A percentile compares a stretch with the other conserved stretches of the same genome.
Conservation (phyloP, 2,888 invertebrate species). For the Augiades crinisus region DNA sequence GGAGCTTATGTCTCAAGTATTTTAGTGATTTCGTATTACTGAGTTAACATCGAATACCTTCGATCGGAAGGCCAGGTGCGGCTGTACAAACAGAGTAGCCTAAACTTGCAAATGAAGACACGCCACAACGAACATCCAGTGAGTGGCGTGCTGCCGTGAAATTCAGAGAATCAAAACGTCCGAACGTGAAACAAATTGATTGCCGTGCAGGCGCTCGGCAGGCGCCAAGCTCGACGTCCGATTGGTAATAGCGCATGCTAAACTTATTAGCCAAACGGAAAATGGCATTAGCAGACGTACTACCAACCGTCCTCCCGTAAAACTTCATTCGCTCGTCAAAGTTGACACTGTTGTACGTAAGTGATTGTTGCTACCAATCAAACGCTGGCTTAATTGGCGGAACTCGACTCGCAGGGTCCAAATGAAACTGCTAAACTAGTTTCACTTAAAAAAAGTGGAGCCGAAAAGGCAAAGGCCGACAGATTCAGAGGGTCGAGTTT, state of each 20-base stretch:
- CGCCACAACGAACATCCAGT: conserved; percentile 58
- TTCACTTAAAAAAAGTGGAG: conserved; percentile 42
- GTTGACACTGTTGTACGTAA: conserved; percentile 68
- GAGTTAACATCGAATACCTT: conserved; percentile 6
- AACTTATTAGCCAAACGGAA: conserved; percentile 80
- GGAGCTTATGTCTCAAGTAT: conserved; percentile 7
- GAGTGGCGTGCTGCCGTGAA: conserved; percentile 54
- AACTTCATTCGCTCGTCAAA: conserved; percentile 71
- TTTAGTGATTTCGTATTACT: conserved; percentile 8
- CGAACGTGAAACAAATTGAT: conserved; percentile 77
- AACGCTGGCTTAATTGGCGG: conserved; percentile 61
- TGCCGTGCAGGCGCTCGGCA: conserved; percentile 61
- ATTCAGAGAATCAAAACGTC: conserved; percentile 74
- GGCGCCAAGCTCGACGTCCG: conserved; percentile 65
- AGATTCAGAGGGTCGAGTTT: conserved; percentile 48
- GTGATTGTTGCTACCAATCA: conserved; percentile 78
- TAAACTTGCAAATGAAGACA: conserved; percentile 69
- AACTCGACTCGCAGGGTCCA: conserved; percentile 42
- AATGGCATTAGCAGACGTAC: conserved; percentile 75
- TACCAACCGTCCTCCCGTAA: conserved; percentile 55
- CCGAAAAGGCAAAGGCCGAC: conserved; percentile 44
- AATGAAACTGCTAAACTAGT: conserved; percentile 55
- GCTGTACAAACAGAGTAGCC: conserved; percentile 51
- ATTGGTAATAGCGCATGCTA: conserved; percentile 80
- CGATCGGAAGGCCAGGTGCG: conserved; percentile 2